Percentiles rank a stretch among this genome's conserved stretches.
Conservation (phyloP, 2,797 vertebrate species). For the Hypotaenidia philippensis region DNA sequence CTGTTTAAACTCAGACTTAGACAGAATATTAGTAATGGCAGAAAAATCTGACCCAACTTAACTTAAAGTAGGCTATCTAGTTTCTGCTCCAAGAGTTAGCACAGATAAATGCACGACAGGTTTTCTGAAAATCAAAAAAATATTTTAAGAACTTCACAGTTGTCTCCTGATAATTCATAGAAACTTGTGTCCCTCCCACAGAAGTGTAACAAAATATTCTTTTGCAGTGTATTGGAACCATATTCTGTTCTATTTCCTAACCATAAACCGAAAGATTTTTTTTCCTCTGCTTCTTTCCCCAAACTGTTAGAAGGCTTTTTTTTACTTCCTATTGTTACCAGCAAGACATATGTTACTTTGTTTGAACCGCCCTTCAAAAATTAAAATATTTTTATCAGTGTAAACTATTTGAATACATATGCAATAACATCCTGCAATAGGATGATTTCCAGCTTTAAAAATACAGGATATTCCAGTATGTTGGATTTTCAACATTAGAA, state of each 20-base stretch:
- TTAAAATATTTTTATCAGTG: neutral
- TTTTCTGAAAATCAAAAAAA: neutral
- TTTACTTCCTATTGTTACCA: neutral
- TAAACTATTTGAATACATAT: neutral
- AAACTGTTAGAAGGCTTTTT: neutral
- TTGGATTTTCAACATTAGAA: neutral
- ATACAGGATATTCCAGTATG: neutral
- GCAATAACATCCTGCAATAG: neutral
- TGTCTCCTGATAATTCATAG: neutral
- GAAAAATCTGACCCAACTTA: conserved; percentile 17
- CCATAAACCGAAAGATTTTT: neutral
- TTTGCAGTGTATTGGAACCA: neutral
- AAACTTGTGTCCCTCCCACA: neutral
- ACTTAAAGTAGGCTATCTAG: neutral
- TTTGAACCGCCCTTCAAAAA: neutral
- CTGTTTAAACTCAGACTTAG: conserved; percentile 33
- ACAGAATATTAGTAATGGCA: conserved; percentile 1
- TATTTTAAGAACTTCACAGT: neutral
- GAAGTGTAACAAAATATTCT: neutral
- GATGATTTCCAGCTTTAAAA: neutral
- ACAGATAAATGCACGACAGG: neutral
- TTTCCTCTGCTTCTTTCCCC: neutral
- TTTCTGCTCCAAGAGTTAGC: neutral
- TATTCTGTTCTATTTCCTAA: neutral
- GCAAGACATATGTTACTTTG: neutral